phyloP scores from a whole-genome alignment of 2,888 invertebrate genomes.

The Drosophila anomelani region DNA sequence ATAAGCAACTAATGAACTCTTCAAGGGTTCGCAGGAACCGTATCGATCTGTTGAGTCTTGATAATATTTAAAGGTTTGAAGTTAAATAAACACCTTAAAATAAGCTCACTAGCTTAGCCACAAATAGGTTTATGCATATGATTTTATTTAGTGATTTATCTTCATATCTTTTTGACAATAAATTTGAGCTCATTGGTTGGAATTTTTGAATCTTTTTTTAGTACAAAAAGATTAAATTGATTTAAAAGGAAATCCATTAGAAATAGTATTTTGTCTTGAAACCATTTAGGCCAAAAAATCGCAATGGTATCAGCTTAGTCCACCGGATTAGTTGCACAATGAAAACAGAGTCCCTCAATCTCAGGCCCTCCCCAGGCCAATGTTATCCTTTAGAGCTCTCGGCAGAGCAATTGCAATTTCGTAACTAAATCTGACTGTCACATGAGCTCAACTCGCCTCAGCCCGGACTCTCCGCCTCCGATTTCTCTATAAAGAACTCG shows the following conservation, averaged over 20 bases:
- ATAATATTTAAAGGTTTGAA: not conserved
- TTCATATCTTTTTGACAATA: not conserved
- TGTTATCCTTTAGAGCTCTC: slow-evolving; percentile 2
- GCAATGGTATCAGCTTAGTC: slow-evolving; percentile 15
- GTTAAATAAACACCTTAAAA: not conserved
- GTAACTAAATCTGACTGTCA: slow-evolving; percentile 34
- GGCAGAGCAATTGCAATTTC: slow-evolving; percentile 33
- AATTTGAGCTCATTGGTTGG: not conserved
- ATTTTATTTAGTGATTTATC: not conserved
- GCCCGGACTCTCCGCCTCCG: not conserved
- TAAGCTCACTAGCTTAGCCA: not conserved
- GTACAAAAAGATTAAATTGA: not conserved
- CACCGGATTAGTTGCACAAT: slow-evolving; percentile 39
- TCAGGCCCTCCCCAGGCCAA: not conserved
- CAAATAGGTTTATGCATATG: not conserved
- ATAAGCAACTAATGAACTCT: slow-evolving; percentile 29
- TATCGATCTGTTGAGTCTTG: not conserved
- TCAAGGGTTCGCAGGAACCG: slow-evolving; percentile 7
- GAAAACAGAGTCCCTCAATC: slow-evolving; percentile 31
- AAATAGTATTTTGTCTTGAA: not conserved
- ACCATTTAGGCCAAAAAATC: slow-evolving; percentile 15
- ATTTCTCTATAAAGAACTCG: slow-evolving; percentile 27
- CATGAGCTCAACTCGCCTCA: slow-evolving; percentile 34
- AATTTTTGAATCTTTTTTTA: not conserved
- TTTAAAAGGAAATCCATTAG: not conserved